These are phyloP conservation scores for Florisuga fusca DNA, from an alignment of 2,797 vertebrate genomes.

Conservation along the genomic window DNA sequence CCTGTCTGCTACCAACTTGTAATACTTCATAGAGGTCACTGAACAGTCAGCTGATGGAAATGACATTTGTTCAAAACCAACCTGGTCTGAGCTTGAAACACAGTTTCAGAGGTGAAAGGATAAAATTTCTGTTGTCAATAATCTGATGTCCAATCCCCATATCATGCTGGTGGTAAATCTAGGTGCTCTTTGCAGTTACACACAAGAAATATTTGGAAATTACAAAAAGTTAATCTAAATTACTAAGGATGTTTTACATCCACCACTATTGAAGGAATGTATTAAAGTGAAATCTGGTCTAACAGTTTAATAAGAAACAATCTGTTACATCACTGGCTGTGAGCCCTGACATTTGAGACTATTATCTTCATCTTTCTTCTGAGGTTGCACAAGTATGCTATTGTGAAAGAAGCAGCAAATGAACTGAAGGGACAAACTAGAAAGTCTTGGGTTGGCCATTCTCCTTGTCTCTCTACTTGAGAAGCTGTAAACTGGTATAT, in stretches of 20 bases:
- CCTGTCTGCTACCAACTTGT: constrained; percentile 51
- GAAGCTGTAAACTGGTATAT: neutral
- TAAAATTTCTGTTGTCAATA: constrained; percentile 7
- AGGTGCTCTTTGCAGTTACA: neutral
- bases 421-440: neutral
- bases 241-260: neutral
- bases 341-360: neutral
- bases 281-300: neutral
- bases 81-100: neutral
- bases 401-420: neutral
- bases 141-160: neutral
- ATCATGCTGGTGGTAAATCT: neutral
- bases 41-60: constrained; percentile 39
- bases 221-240: neutral
- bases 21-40: constrained; percentile 30
- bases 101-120: neutral
- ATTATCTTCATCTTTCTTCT: neutral
- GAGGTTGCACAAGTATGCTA: neutral
- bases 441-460: neutral
- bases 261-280: neutral
- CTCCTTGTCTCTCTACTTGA: neutral
- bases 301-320: neutral
- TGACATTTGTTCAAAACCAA: neutral
- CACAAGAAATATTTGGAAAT: neutral
- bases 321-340: neutral